Base-by-base conservation (phyloP, 2,888 invertebrate genomes). In the Epinotia brunnichana region DNA sequence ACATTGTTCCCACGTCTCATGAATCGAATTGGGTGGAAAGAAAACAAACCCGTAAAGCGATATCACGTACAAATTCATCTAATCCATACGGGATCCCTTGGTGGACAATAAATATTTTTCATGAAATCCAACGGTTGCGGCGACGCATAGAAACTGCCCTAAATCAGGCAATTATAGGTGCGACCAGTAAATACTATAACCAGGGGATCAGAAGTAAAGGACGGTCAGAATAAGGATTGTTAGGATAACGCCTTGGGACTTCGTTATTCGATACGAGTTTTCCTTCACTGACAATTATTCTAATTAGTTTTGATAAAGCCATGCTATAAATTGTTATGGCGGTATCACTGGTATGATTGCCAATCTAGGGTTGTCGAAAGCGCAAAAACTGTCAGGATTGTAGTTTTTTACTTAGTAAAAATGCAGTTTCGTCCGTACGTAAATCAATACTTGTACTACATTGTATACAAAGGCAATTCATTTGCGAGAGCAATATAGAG, bases 91-190 rank as follows among this genome's bases (percentile, higher is more conserved):
- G 72, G 82, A 81, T 83, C 88, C 87, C 77, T 79, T 80, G 81
- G 82, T 80, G 87, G 84, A 84, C 90, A 82, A 92, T 92, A 92
- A 92, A 93, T 93, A 92, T 92, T 90, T 91, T 88, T 87, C 89
- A 89, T 89, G 90, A 90, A 91, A 90, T 91, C 91, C 89, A 83
- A 79, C 82, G 83, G 78, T 85, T 82, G 81, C 83, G 83, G 82
- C 82, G 82, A 77, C 88, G 92, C 92, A 93, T 93, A 89, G 90
- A 92, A 92, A 93, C 90, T 83, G 90, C 90, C 82, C 84, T 88
- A 89, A 92, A 93, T 88, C 87, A 92, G 92, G 90, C 93, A 90
- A 92, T 92, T 91, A 91, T 90, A 90, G 91, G 90, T 89, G 91
- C 84, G 86, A 85, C 86, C 86, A 89, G 91, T 88, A 88, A 88